Conservation (phyloP, 2,797 vertebrate genomes). For the Labroides dimidiatus region DNA sequence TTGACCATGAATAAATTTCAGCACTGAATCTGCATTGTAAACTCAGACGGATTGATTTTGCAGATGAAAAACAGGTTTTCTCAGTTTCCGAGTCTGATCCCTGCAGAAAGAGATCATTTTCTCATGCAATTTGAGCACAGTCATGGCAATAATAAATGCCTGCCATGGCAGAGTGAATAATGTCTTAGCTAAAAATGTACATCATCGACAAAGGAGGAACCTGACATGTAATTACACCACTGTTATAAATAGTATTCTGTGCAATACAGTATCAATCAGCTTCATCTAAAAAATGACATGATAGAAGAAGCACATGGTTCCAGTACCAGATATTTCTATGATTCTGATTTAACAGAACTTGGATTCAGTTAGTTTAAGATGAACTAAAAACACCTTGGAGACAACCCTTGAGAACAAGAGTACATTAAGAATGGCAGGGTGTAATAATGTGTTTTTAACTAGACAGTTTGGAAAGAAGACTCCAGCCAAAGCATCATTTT, state of each 20-base stretch:
- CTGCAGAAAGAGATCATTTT: constrained; percentile 59
- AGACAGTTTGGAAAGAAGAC: constrained; percentile 28
- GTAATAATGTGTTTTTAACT: constrained; percentile 42
- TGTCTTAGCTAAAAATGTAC: constrained; percentile 72
- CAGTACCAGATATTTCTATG: constrained; percentile 33
- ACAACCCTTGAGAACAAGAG: constrained; percentile 14
- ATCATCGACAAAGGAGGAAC: constrained; percentile 68
- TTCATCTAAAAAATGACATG: constrained; percentile 54
- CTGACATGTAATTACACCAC: constrained; percentile 73
- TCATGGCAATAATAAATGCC: constrained; percentile 72
- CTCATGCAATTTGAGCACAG: constrained; percentile 57
- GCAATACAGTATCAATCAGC: constrained; percentile 53
- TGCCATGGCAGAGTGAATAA: constrained; percentile 69
- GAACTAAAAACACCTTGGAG: constrained; percentile 12
- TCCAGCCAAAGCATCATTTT: constrained; percentile 36
- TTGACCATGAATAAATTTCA: constrained; percentile 47
- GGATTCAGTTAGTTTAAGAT: constrained; percentile 25
- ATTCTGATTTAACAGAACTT: constrained; percentile 34
- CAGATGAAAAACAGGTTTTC: constrained; percentile 23
- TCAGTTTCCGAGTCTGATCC: constrained; percentile 17
- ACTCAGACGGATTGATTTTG: constrained; percentile 23
- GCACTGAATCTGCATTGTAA: constrained; percentile 29
- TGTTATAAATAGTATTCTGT: constrained; percentile 73
- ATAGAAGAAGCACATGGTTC: constrained; percentile 46
- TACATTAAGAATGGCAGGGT: constrained; percentile 15